These are phyloP conservation scores for Clamator glandarius DNA, from an alignment of 2,797 vertebrate species.

Conservation along the genomic window DNA sequence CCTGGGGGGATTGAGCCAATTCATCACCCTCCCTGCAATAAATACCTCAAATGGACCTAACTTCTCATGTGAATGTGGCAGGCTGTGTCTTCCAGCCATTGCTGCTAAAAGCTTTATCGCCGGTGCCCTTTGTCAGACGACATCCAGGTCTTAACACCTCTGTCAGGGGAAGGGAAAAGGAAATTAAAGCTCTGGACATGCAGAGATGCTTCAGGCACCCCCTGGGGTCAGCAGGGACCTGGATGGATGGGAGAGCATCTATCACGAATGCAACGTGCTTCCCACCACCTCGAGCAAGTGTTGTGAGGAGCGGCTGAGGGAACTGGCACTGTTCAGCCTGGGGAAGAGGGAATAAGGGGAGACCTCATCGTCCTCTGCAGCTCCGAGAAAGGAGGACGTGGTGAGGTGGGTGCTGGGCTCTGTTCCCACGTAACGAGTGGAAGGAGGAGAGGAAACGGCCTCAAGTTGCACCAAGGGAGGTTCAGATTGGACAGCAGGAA, in stretches of 20 bases:
- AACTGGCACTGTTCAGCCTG: too few relatives aligned
- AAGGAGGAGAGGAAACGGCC: too few relatives aligned
- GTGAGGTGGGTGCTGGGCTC: too few relatives aligned
- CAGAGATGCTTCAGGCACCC: not conserved
- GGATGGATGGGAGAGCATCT: not conserved
- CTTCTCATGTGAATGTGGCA: not conserved
- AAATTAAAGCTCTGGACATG: not conserved
- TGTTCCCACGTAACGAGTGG: too few relatives aligned
- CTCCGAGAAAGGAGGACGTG: too few relatives aligned
- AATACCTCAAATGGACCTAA: not conserved
- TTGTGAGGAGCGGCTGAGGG: too few relatives aligned
- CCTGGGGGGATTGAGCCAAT: not conserved
- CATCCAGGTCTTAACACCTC: not conserved
- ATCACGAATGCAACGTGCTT: fast-evolving
- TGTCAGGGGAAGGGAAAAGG: not conserved
- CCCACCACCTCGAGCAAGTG: not conserved
- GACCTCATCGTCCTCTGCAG: too few relatives aligned
- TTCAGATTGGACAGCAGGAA: too few relatives aligned
- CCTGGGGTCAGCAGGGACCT: not conserved
- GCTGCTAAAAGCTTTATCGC: not conserved
- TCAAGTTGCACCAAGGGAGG: too few relatives aligned
- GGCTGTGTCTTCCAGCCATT: not conserved
- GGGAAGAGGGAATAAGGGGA: too few relatives aligned
- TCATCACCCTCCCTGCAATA: not conserved
- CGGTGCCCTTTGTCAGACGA: not conserved